A percentile compares a stretch with the other conserved stretches of the same genome.
Evolutionary conservation across 2,113 vertebrate genomes (phyloP).

Genomic region (Chamaea fasciata): DNA sequence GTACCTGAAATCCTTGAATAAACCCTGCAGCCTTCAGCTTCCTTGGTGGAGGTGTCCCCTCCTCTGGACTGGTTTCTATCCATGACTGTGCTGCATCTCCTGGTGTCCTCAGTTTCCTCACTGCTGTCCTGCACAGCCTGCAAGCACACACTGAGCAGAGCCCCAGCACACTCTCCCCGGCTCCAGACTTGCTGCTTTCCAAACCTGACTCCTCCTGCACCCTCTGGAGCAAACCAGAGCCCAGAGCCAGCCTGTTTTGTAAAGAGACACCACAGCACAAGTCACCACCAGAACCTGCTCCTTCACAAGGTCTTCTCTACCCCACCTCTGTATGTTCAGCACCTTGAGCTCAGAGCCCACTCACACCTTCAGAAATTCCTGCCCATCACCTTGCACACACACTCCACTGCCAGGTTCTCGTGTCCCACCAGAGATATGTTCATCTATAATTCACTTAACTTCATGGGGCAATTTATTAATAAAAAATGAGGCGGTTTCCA

Average conservation of each 20-base stretch:
- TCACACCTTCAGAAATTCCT: neutral
- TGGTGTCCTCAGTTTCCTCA: rapidly evolving
- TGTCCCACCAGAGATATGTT: neutral
- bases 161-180: neutral
- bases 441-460: constrained; percentile 8
- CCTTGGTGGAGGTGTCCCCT: too few species aligned
- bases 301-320: neutral
- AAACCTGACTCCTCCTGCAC: neutral
- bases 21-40: neutral
- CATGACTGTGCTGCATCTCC: neutral
- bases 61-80: neutral
- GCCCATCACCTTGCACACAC: neutral
- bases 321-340: neutral
- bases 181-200: neutral
- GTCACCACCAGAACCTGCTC: neutral
- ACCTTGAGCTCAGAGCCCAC: neutral
- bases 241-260: neutral
- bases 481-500: constrained; percentile 19
- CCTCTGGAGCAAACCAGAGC: neutral
- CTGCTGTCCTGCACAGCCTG: neutral
- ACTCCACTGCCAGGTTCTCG: neutral
- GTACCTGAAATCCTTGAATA: neutral
- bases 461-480: neutral
- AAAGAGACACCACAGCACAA: neutral
- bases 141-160: neutral